Base-by-base conservation (phyloP, 2,888 invertebrate species). In the Bhutanitis thaidina region DNA sequence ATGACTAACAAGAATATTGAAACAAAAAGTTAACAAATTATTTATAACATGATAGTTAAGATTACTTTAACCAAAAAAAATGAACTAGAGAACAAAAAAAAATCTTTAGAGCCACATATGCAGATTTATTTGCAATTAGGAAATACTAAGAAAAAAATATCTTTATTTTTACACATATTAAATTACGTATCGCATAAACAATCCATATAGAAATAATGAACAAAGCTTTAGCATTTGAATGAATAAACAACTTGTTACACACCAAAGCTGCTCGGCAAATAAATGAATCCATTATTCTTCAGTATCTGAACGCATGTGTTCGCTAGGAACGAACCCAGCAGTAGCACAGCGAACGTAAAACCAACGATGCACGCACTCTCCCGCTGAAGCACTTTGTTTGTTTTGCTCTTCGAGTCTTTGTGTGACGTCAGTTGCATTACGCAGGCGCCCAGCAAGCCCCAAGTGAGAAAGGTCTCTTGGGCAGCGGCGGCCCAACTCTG, bases 401-500 rank as follows among this genome's bases (percentile, higher is more conserved):
- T 83, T 46, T 93, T 90, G 73, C 93, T 93, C 61, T 93, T 93
- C 56, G 92, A 90, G 64, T 92, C 92, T 68, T 94, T 94, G 75
- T 94, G 94, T 52, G 94, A 94, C 12, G 94, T 93, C 53, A 95
- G 91, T 77, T 96, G 95, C 93, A 95, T 95, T 49, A 94, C 90
- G 52, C 95, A 93, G 0, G 94, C 94, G 8, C 95, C 95, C 16
- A 97, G 86, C 7, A 97, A 78, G 1, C 96, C 96, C 97, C 97
- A 96, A 0, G 96, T 96, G 45, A 97, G 90, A 73, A 97, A 97
- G 0, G 94, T 93, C 80, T 97, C 97, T 71, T 96, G 94, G 13
- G 95, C 94, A 0, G 97, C 97, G 0, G 97, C 95, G 20, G 95
- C 91, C 97, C 97, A 97, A 60, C 96, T 94, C 93, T 95, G 82